Base-by-base conservation (phyloP, 2,797 vertebrate species). In the Pitangus sulphuratus region DNA sequence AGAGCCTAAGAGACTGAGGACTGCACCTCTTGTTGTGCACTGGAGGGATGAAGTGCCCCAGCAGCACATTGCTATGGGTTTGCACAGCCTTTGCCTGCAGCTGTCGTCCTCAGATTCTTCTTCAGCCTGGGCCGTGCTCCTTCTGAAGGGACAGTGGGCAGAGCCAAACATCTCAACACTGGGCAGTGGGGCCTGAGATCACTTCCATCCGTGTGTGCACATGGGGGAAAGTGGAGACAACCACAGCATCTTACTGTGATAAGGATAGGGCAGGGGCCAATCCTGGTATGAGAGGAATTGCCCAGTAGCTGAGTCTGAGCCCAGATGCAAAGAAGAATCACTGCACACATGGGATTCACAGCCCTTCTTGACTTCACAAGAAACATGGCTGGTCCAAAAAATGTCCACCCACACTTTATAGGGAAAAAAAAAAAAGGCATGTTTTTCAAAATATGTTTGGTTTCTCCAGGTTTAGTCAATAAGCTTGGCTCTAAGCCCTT, bases 291-390 rank as follows among this genome's bases (percentile, higher is more conserved):
- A 7, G 33, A 81, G 37, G 39, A 93, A 30, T 20, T 56, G 22
- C 24, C 31, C 1, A 6, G 3, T 0, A 5, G 40, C 72, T 33
- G 30, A 56, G 42, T 47, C 1, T 2, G 33, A 76, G 71, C 31
- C 11, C 2, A 2, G 33, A 39, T 45, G 22, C 31, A 6, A 40
- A 56, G 48, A 53, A 28, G 45, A 53, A 30, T 39, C 42, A 30
- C 30, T 0, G 1, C 42, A 75, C 50, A 8, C 0, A 0, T 2
- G 1, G 18, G 28, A 44, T 61, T 71, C 2, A 7, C 65, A 65
- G 61, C 8, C 24, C 39, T 78, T 54, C 37, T 64, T 69, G 35
- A 31, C 39, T 51, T 70, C 16, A 12, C 4, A 5, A 69, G 39
- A 42, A 88, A 31, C 4, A 40, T 9, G 66, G 35, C 13, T 56